Evolutionary conservation across 1,140 invertebrate genomes (phyloP), one percentile per base, ranked within the genome.

Genomic region (Rhopalosiphum padi): DNA sequence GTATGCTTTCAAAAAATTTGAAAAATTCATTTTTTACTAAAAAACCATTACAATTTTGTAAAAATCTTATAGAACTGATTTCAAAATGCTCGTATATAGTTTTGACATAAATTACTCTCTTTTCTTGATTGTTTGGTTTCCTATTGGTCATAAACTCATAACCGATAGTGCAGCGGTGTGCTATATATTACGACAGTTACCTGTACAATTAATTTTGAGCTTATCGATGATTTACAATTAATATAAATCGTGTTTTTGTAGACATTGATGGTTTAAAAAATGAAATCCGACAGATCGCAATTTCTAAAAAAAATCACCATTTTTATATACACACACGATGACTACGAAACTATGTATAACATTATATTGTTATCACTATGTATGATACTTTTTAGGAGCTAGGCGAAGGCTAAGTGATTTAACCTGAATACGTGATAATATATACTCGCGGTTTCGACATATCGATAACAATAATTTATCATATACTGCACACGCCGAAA

Each of bases 391-490:
- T 83, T 22, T 83, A 37, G 35, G 35, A 83, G 77, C 77, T 83
- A 37, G 77, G 77, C 35, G 77, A 37, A 83, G 77, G 77, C 35
- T 83, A 83, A 83, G 83, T 9, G 41, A 43, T 85, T 85, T 9
- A 41, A 85, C 83, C 83, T 85, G 9, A 85, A 85, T 46, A 87
- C 23, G 25, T 30, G 37, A 41, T 43, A 43, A 23, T 43, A 41
- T 86, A 41, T 86, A 86, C 23, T 7, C 35, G 35, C 35, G 35
- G 82, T 83, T 77, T n/a, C 60, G 30, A 77, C 60, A n/a, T 30
- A n/a, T 18, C 60, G 30, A 77, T 77, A 77, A 77, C 60, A 77
- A 77, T 77, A 77, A 77, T 77, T 77, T 77, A 83, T 83, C n/a
- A 83, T 51, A 15, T 77, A 77, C 30, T n/a, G 30, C 60, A 77